Evolutionary conservation across 2,797 vertebrate genomes (phyloP).

Genomic region (Smutsia temminckii): DNA sequence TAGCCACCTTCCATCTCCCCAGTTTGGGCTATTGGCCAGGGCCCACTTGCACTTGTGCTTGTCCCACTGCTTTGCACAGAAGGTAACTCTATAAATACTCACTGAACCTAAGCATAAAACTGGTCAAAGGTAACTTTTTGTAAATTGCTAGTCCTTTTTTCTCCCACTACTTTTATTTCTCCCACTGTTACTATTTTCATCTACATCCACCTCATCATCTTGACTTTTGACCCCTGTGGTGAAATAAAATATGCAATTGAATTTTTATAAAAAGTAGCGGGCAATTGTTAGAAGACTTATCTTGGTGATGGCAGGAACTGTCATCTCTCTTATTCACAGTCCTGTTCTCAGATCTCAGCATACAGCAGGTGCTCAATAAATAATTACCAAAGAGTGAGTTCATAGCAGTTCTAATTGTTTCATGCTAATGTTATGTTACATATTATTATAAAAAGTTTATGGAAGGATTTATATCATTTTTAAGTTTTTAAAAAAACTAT

Average conservation of each 20-base stretch:
- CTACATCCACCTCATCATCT: not conserved
- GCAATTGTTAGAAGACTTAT: not conserved
- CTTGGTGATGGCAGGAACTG: not conserved
- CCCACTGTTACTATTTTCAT: not conserved
- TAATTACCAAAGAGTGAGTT: not conserved
- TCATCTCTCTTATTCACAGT: not conserved
- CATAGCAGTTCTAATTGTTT: not conserved
- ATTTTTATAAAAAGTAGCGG: not conserved
- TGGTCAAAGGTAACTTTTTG: not conserved
- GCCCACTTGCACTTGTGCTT: too few species aligned
- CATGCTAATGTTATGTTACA: not conserved
- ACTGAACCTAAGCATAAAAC: not conserved
- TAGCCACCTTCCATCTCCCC: not conserved
- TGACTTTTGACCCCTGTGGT: not conserved
- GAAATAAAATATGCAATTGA: not conserved
- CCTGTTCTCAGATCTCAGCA: not conserved
- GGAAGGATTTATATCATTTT: not conserved
- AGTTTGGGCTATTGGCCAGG: not conserved
- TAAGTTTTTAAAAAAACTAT: not conserved
- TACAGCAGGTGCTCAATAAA: not conserved
- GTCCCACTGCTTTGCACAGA: not conserved
- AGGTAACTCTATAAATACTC: not conserved
- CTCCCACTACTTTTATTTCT: not conserved
- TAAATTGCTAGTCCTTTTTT: not conserved
- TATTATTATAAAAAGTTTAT: not conserved